phyloP scores from a whole-genome alignment of 2,113 vertebrate genomes.

The Triplophysa siluroides region DNA sequence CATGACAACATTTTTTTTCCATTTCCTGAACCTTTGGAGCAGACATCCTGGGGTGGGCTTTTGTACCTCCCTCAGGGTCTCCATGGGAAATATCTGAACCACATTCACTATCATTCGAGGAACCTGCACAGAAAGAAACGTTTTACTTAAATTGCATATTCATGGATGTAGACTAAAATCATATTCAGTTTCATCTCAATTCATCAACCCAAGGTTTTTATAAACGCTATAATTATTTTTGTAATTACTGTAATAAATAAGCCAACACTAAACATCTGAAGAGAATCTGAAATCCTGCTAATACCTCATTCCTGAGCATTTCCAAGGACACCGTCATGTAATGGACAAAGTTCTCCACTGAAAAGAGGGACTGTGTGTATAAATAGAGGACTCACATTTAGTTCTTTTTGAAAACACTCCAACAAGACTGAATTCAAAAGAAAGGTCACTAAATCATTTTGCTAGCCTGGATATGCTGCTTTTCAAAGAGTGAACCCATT shows the following conservation, averaged over 20 bases:
- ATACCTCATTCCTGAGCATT: constrained; percentile 80
- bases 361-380: constrained; percentile 70
- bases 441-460: background rate
- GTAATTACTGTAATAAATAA: no score
- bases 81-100: constrained; percentile 76
- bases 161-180: background rate
- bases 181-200: no score
- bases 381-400: constrained; percentile 18
- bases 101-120: constrained; percentile 80
- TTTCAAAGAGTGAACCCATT: constrained; percentile 3
- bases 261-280: no score
- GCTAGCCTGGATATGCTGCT: background rate
- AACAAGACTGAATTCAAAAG: background rate
- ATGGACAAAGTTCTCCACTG: constrained; percentile 77
- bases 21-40: constrained; percentile 71
- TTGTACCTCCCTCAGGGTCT: constrained; percentile 74
- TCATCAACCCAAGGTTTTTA: background rate
- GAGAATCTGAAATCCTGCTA: background rate
- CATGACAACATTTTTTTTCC: background rate
- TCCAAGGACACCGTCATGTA: constrained; percentile 76
- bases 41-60: constrained; percentile 74
- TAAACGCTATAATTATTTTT: no score
- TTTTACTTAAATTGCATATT: background rate
- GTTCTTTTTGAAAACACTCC: background rate
- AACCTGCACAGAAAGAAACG: constrained; percentile 63